Percentiles rank a stretch among this genome's conserved stretches.
Conservation (phyloP, 2,797 vertebrate genomes). For the Chromis chromis region DNA sequence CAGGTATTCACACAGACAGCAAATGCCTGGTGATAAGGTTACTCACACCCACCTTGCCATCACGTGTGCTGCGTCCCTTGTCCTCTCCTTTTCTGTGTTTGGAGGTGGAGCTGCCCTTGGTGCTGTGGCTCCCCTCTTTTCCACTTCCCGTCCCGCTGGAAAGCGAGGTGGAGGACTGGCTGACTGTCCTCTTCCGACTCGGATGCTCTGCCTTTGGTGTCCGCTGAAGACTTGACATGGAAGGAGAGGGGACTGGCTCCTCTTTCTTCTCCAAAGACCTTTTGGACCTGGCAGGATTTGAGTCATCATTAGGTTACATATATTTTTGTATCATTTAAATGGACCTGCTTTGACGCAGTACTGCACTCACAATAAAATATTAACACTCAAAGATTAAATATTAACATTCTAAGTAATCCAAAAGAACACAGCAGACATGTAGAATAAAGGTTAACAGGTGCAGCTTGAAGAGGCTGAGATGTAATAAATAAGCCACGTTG, state of each 20-base stretch:
- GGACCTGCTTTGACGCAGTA: neutral
- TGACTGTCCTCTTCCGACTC: slow-evolving; percentile 92
- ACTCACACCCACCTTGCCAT: slow-evolving; percentile 87
- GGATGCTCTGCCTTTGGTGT: slow-evolving; percentile 91
- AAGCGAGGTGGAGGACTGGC: slow-evolving; percentile 92
- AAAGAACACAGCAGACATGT: neutral
- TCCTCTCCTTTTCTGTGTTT: slow-evolving; percentile 95
- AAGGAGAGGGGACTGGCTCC: slow-evolving; percentile 94
- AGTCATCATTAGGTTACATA: neutral
- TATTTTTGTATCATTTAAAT: neutral
- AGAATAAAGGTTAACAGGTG: slow-evolving; percentile 28
- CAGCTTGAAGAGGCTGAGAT: slow-evolving; percentile 8
- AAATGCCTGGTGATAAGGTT: neutral
- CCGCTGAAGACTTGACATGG: slow-evolving; percentile 88
- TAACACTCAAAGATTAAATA: slow-evolving; percentile 8
- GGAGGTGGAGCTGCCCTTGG: slow-evolving; percentile 87
- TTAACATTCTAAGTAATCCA: slow-evolving; percentile 13
- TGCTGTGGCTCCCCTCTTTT: slow-evolving; percentile 88
- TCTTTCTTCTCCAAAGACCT: slow-evolving; percentile 92
- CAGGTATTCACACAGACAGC: slow-evolving; percentile 5
- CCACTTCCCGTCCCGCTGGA: slow-evolving; percentile 87
- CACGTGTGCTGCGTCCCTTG: slow-evolving; percentile 89
- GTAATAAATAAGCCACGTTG: slow-evolving; percentile 12
- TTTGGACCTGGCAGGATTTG: slow-evolving; percentile 87
- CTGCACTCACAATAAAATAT: neutral